Conservation (phyloP, 2,888 invertebrate species). For the Asteroscopus sphinx region DNA sequence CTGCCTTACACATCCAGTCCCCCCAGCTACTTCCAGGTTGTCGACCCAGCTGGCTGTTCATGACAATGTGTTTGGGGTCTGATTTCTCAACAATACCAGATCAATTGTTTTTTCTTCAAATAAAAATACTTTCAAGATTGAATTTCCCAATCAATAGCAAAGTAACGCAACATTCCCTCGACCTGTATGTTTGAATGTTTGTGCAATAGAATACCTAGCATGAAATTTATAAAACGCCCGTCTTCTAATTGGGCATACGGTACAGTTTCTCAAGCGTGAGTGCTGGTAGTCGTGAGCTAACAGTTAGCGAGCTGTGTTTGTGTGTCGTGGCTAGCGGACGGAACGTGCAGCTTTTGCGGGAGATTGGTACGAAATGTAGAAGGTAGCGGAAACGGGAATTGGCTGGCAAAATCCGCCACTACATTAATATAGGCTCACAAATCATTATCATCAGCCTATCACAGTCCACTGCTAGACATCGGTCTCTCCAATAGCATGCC, state of each 20-base stretch:
- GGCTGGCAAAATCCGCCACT: too few species aligned
- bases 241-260: constrained; percentile 47
- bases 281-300: constrained; percentile 63
- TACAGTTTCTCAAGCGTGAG: constrained; percentile 58
- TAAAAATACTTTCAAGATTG: constrained; percentile 3
- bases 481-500: too few species aligned
- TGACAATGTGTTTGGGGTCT: too few species aligned
- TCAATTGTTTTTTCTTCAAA: too few species aligned
- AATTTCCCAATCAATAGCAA: constrained; percentile 15
- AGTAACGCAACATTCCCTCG: constrained; percentile 25
- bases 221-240: constrained; percentile 25
- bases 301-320: constrained; percentile 70
- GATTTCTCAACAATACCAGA: too few species aligned
- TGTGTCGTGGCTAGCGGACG: constrained; percentile 59
- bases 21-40: too few species aligned
- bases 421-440: too few species aligned
- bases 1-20: too few species aligned
- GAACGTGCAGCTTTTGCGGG: constrained; percentile 27
- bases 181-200: constrained; percentile 23
- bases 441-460: too few species aligned
- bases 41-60: too few species aligned
- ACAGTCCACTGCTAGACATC: too few species aligned
- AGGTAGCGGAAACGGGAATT: constrained; percentile 32
- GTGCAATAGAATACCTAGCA: constrained; percentile 42
- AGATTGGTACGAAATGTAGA: constrained; percentile 21